phyloP scores from a whole-genome alignment of 2,888 invertebrate genomes.

The Pachymerium ferrugineum region DNA sequence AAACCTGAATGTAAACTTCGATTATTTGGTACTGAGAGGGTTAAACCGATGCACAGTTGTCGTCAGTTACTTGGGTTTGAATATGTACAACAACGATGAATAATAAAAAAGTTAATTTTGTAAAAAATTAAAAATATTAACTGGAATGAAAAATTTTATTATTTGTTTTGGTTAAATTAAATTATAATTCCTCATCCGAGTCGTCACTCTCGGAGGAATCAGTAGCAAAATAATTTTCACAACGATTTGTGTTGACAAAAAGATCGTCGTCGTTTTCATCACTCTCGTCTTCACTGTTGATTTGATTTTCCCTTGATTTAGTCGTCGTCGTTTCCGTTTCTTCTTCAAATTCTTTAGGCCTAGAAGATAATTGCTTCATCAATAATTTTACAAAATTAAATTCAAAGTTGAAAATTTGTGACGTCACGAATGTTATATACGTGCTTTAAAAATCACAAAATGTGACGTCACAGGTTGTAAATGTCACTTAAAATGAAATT shows the following conservation, averaged over 20 bases:
- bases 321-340: not conserved
- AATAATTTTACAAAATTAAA: not conserved
- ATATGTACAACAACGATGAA: not conserved
- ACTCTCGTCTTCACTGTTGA: not conserved
- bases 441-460: too few relatives aligned
- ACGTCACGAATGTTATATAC: not conserved
- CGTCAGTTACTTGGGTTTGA: not conserved
- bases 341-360: not conserved
- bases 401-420: not conserved
- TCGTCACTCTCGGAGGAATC: not conserved
- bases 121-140: not conserved
- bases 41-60: not conserved
- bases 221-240: not conserved
- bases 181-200: not conserved
- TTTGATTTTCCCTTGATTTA: not conserved
- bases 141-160: not conserved
- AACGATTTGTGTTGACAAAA: constrained; percentile 6
- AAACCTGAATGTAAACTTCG: not conserved
- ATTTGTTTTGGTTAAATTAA: too few relatives aligned
- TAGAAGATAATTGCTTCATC: not conserved
- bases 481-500: not conserved
- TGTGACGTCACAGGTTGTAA: too few relatives aligned
- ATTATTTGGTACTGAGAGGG: not conserved
- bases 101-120: too few relatives aligned
- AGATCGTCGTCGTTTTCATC: not conserved